phyloP scores from a whole-genome alignment of 1,140 invertebrate species.

The Chelonus insularis region DNA sequence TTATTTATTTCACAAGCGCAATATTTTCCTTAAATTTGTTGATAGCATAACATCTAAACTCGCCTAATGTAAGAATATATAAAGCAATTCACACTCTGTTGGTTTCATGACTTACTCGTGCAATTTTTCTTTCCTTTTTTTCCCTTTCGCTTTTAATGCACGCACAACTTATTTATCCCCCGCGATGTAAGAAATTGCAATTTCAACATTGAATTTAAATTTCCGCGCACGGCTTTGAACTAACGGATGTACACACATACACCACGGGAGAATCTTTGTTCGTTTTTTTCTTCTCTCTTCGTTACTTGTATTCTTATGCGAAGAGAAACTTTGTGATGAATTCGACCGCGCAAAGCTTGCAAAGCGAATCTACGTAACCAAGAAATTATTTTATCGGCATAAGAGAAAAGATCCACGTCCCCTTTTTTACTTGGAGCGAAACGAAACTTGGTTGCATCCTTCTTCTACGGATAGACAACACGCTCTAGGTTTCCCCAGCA shows the following conservation, averaged over 20 bases:
- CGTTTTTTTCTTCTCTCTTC: neutral
- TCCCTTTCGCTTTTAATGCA: neutral
- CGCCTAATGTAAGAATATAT: too few relatives aligned
- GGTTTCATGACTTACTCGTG: neutral
- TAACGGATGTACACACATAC: constrained; percentile 19
- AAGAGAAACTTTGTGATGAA: constrained; percentile 36
- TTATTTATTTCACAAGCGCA: too few relatives aligned
- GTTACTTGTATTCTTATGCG: neutral
- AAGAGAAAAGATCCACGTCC: neutral
- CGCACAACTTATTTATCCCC: neutral
- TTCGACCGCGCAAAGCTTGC: constrained; percentile 27
- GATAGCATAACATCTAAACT: too few relatives aligned
- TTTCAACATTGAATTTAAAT: constrained; percentile 44
- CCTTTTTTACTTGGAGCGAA: neutral
- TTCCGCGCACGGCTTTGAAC: constrained; percentile 27
- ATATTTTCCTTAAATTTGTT: too few relatives aligned
- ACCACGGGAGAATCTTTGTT: neutral
- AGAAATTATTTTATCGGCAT: constrained; percentile 37
- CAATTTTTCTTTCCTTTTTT: neutral
- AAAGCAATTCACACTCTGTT: neutral
- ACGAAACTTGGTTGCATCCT: neutral
- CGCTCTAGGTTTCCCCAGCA: neutral
- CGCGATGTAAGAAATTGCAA: constrained; percentile 38
- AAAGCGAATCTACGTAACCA: constrained; percentile 34
- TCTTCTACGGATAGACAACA: neutral